These are phyloP conservation scores for Diachasmimorpha longicaudata DNA, from an alignment of 1,140 invertebrate species.

Conservation along the genomic window DNA sequence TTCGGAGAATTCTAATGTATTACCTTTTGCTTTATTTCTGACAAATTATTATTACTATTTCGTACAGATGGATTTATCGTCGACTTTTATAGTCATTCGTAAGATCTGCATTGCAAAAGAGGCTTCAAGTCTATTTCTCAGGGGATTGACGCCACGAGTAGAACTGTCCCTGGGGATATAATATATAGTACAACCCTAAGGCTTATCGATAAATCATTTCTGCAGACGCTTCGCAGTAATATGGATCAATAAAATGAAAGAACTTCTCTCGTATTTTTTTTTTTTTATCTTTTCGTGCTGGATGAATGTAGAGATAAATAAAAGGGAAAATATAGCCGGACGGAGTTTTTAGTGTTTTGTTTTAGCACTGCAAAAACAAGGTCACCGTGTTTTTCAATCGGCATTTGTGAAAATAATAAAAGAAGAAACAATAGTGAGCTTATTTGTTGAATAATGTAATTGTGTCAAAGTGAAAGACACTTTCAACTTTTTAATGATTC, in stretches of 20 bases:
- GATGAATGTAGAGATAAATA: neutral
- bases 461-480: neutral
- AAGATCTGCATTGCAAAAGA: conserved; percentile 4
- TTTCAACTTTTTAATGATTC: neutral
- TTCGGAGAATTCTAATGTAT: neutral
- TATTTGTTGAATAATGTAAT: neutral
- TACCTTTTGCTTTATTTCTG: neutral
- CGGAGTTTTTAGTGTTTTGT: neutral
- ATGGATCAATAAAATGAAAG: conserved; percentile 2
- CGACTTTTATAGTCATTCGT: neutral
- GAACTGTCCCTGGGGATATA: conserved; percentile 1
- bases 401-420: neutral
- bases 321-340: neutral
- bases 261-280: neutral
- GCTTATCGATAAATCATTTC: conserved; percentile 3
- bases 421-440: neutral
- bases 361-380: neutral
- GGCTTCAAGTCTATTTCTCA: conserved; percentile 7
- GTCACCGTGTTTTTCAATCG: neutral
- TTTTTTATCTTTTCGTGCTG: neutral
- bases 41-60: neutral
- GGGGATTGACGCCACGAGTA: neutral
- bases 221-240: neutral
- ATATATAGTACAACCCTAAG: neutral
- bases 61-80: neutral